Base-by-base conservation (phyloP, 2,113 vertebrate genomes). In the Mirounga angustirostris region DNA sequence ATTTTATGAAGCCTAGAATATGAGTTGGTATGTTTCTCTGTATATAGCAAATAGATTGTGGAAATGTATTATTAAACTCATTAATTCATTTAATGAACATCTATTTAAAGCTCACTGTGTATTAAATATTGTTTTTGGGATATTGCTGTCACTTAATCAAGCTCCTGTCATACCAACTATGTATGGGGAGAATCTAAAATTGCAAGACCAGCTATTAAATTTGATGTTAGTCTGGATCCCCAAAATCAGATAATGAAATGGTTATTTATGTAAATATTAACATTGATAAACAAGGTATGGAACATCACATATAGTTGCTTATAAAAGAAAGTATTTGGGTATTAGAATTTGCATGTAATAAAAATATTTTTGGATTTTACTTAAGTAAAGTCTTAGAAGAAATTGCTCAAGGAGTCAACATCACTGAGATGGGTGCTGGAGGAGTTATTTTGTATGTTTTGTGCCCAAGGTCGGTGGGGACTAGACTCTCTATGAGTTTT, bases 311-410 rank as follows among this genome's bases (percentile, higher is more conserved):
- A n/a, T 61, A 79, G 46, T 78, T 85, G 33, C 65, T 87, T 89
- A 8, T 80, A 85, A 59, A 81, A 65, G 14, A 74, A 87, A 43
- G 11, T 71, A 13, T 43, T 76, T 65, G 5, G 24, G 11, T 86
- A n/a, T 91, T 93, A 89, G 71, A 59, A 50, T 83, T 63, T 92
- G 46, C 71, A 80, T 52, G 24, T 80, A 89, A 69, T 92, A 82
- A 58, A 36, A 80, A 36, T 43, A 8, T 40, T 92, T 93, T 94
- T 30, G 74, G 33, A 82, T 73, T 91, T 97, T 96, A 30, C 30
- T 43, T 58, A 54, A 54, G 21, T 74, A 24, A 88, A 54, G 21
- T 59, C 26, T 85, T 81, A 78, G 19, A 91, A 59, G 24, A 89
- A 58, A 65, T 88, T 54, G 0, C 5, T 36, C 26, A 65, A n/a